Percentiles rank a stretch among this genome's conserved stretches.
phyloP scores from a whole-genome alignment of 2,888 invertebrate genomes.

The Catocala fraxini region DNA sequence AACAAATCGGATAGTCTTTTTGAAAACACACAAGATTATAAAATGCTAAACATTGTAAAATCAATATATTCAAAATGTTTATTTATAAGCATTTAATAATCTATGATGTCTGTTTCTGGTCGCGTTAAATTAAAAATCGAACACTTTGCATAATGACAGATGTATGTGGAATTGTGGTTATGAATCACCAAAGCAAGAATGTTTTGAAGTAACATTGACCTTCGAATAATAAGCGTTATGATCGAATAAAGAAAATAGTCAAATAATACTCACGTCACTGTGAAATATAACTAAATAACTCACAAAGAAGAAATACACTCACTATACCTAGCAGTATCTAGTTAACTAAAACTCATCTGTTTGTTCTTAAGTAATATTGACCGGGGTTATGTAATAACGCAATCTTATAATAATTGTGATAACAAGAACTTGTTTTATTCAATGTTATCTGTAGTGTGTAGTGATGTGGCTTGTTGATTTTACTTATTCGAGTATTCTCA shows the following conservation, averaged over 20 bases:
- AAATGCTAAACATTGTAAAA: too few species aligned
- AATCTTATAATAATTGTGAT: conserved; percentile 25
- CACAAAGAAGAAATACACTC: conserved; percentile 15
- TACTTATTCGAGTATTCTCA: conserved; percentile 1
- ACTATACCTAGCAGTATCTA: conserved; percentile 20
- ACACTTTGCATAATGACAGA: not conserved
- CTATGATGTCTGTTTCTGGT: not conserved
- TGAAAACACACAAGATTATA: too few species aligned
- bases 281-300: conserved; percentile 6
- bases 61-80: too few species aligned
- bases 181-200: not conserved
- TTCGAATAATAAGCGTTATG: not conserved
- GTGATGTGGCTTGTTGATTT: conserved; percentile 10
- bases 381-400: conserved; percentile 20
- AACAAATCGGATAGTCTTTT: too few species aligned
- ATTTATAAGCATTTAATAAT: not conserved
- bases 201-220: not conserved
- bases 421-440: conserved; percentile 31
- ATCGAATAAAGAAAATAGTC: not conserved
- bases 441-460: conserved; percentile 30
- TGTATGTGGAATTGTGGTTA: not conserved
- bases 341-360: conserved; percentile 33
- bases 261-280: conserved; percentile 28
- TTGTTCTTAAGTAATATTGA: conserved; percentile 18
- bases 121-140: not conserved